Conservation (phyloP, 2,113 vertebrate species). For the Brachirus orientalis region DNA sequence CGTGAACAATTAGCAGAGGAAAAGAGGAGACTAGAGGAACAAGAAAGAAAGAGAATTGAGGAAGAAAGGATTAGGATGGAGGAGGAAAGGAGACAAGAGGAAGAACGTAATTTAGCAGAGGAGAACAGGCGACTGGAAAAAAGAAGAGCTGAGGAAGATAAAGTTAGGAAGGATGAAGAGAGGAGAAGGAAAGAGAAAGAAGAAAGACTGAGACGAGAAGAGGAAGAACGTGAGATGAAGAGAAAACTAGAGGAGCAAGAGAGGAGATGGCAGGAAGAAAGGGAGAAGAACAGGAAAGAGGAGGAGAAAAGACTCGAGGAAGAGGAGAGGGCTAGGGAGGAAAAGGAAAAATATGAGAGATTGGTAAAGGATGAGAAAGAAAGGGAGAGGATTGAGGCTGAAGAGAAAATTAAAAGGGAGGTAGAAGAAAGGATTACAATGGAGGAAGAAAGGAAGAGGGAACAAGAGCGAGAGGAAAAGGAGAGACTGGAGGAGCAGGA, state of each 20-base stretch:
- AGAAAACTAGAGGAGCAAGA: background rate
- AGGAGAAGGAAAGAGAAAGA: background rate
- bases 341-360: no score
- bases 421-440: conserved; percentile 3
- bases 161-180: background rate
- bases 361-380: background rate
- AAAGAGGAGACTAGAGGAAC: conserved; percentile 16
- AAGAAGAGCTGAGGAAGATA: background rate
- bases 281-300: background rate
- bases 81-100: background rate
- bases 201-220: background rate
- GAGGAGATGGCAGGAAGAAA: background rate
- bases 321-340: background rate
- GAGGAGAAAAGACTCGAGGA: background rate
- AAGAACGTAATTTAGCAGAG: background rate
- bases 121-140: background rate
- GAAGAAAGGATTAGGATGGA: background rate
- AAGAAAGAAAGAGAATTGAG: conserved; percentile 10
- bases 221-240: background rate
- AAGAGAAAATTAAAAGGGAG: conserved; percentile 2
- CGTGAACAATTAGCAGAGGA: conserved; percentile 1
- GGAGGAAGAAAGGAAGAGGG: conserved; percentile 13
- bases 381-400: background rate
- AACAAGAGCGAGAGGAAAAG: background rate
- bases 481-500: background rate